Evolutionary conservation across 2,113 vertebrate species (phyloP), one percentile per base, ranked within the genome.

Genomic region (Thunnus maccoyii): DNA sequence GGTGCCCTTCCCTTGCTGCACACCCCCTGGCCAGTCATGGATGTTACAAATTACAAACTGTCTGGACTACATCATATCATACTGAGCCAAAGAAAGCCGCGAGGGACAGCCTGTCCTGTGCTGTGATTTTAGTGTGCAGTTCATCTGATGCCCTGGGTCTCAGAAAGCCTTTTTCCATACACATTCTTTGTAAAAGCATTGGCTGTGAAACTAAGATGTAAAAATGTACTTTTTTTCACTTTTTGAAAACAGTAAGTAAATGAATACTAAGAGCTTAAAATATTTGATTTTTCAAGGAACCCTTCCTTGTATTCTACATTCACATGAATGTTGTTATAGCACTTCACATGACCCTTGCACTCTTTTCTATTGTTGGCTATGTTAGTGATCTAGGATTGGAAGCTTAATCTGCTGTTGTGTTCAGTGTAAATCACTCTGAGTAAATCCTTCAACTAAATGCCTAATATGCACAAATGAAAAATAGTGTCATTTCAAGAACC

Each of bases 31-130:
- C 11, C 62, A 63, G 67, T 22, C 61, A 50, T 57, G 30, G 86
- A 66, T 64, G 30, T 58, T 72, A 82, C 51, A 80, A 63, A 80
- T 71, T 76, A 60, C 67, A 76, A 75, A 80, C 44, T 32, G 48
- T 67, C 75, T 82, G 73, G 48, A 66, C 54, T 71, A 66, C 50
- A 66, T 77, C 74, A 55, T 11, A 20, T 72, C 72, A 77, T 44
- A 10, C 11, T 16, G 65, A 88, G 71, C 67, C 75, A 60, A 41
- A 41, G 36, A 5, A 36, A 58, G 56, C 61, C 58, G 36, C 77
- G 61, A 44, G 77, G 81, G 77, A 88, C 86, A 91, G 51, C 14
- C 25, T 72, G 87, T 88, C 54, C 79, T 36, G 27, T 52, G 5
- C 64, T 62, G 67, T 1, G 22, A 74, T n/a, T 81, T 51, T 7